Evolutionary conservation across 2,113 vertebrate species (phyloP).

Genomic region (Trichomycterus rosablanca): DNA sequence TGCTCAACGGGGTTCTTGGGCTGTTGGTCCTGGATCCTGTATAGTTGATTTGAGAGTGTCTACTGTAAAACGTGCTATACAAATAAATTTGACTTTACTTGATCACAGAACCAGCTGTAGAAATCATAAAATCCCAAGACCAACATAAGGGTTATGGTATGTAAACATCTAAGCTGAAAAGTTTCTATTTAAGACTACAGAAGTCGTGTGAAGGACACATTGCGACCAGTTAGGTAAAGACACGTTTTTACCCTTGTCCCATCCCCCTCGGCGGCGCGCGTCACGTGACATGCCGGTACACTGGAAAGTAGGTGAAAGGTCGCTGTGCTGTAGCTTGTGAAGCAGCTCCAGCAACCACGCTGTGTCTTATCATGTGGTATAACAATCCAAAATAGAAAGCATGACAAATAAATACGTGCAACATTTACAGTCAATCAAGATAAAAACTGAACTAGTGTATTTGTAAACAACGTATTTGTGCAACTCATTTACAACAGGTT

Average conservation of each 20-base stretch:
- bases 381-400: background rate
- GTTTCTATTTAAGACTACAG: no score
- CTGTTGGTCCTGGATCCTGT: no score
- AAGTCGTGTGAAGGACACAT: slow-evolving; percentile 23
- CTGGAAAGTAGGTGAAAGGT: slow-evolving; percentile 75
- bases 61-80: no score
- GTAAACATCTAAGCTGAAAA: no score
- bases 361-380: background rate
- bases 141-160: no score
- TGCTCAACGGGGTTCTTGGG: no score
- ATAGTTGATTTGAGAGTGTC: no score
- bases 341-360: slow-evolving; percentile 13
- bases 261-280: slow-evolving; percentile 53
- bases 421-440: background rate
- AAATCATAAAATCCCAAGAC: no score
- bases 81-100: no score
- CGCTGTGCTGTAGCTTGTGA: slow-evolving; percentile 48
- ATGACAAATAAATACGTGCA: background rate
- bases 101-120: no score
- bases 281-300: slow-evolving; percentile 65
- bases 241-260: slow-evolving; percentile 30
- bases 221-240: background rate
- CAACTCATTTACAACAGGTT: background rate
- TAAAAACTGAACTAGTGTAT: background rate
- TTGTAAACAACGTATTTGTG: background rate